phyloP scores from a whole-genome alignment of 2,888 invertebrate species.

The Polydrusus pterygomalis region DNA sequence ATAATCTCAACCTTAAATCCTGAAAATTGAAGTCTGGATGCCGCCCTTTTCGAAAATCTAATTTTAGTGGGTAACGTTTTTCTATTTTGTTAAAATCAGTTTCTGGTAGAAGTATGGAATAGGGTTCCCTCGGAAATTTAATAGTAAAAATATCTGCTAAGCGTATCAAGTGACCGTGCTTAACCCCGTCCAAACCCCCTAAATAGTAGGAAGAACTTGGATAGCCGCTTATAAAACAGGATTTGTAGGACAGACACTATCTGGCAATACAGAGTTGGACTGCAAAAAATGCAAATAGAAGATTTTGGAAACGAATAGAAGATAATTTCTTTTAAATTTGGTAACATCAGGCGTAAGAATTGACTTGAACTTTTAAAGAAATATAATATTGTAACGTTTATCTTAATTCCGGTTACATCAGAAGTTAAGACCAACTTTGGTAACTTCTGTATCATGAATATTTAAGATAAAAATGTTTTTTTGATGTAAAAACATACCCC shows the following conservation, averaged over 20 bases:
- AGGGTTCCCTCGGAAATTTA: neutral
- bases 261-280: neutral
- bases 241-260: neutral
- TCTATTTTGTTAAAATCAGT: too few relatives aligned
- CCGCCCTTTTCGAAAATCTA: neutral
- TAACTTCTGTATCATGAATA: too few relatives aligned
- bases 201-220: neutral
- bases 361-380: too few relatives aligned
- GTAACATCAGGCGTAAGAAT: too few relatives aligned
- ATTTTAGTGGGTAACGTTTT: neutral
- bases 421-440: too few relatives aligned
- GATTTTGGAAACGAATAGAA: too few relatives aligned
- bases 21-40: neutral
- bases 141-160: conserved; percentile 5
- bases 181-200: neutral
- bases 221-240: neutral
- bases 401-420: too few relatives aligned
- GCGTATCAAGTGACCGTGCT: neutral
- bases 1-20: neutral
- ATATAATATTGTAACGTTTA: too few relatives aligned
- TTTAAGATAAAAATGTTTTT: too few relatives aligned
- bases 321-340: too few relatives aligned
- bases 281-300: neutral
- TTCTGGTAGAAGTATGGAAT: too few relatives aligned
- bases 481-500: too few relatives aligned